phyloP scores from a whole-genome alignment of 2,888 invertebrate species.

The Amphiduros pacificus region DNA sequence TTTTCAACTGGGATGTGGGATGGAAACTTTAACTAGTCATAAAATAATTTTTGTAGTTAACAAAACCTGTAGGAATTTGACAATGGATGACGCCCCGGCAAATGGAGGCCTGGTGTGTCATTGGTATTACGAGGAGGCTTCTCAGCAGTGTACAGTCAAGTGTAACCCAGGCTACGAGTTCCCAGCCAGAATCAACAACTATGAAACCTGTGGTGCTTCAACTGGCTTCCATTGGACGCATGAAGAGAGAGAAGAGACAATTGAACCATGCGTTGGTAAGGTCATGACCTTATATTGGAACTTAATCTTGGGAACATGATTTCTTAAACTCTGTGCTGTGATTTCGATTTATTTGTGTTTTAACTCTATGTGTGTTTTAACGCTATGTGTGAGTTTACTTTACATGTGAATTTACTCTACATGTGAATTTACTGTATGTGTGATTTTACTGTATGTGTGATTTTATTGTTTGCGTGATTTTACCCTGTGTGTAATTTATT shows the following conservation, averaged over 20 bases:
- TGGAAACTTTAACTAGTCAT: not conserved
- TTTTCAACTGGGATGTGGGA: no score
- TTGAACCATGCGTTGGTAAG: conserved; percentile 1
- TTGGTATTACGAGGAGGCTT: not conserved
- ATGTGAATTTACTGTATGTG: no score
- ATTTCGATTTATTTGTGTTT: no score
- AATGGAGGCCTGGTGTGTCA: not conserved
- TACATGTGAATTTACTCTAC: no score
- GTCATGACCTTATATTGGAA: not conserved
- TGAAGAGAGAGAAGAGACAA: not conserved
- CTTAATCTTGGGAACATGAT: no score
- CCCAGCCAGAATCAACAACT: not conserved
- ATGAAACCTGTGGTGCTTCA: not conserved
- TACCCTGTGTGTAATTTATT: no score
- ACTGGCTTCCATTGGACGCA: not conserved
- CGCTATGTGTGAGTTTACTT: no score
- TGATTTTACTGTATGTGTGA: no score
- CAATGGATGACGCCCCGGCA: not conserved
- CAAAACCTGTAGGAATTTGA: not conserved
- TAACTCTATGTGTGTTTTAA: no score
- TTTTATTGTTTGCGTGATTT: no score
- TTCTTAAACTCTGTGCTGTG: no score
- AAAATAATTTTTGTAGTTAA: not conserved
- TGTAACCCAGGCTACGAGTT: conserved; percentile 1
- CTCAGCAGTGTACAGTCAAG: not conserved